A percentile compares a stretch with the other conserved stretches of the same genome.
These are phyloP conservation scores for Gallinago solitaria DNA, from an alignment of 2,797 vertebrate species.

Conservation along the genomic window DNA sequence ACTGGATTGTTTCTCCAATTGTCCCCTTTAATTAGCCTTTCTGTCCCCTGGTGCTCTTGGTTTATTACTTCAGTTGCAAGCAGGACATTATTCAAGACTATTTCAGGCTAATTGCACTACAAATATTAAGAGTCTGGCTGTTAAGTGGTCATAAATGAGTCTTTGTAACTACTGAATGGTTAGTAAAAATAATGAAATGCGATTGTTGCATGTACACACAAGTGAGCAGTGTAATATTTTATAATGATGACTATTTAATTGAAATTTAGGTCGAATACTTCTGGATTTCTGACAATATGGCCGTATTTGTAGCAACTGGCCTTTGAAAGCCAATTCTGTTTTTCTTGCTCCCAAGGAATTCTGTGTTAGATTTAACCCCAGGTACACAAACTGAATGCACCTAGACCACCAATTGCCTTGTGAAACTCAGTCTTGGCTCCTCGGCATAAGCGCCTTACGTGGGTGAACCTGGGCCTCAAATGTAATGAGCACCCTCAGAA, in stretches of 20 bases:
- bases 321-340: not conserved
- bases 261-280: not conserved
- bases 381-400: not conserved
- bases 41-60: conserved; percentile 41
- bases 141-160: conserved; percentile 49
- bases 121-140: conserved; percentile 50
- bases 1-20: conserved; percentile 38
- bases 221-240: conserved; percentile 9
- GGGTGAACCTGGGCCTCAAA: not conserved
- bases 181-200: conserved; percentile 51
- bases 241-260: conserved; percentile 39
- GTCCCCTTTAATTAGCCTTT: conserved; percentile 54
- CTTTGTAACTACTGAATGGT: conserved; percentile 49
- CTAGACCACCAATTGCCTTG: not conserved
- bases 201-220: conserved; percentile 1
- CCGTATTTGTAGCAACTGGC: not conserved
- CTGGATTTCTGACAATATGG: not conserved
- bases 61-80: conserved; percentile 57
- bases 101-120: conserved; percentile 50
- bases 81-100: conserved; percentile 58
- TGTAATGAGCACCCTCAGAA: not conserved
- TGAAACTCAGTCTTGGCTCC: not conserved
- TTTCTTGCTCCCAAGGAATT: not conserved
- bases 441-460: not conserved
- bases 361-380: not conserved